These are phyloP conservation scores for Neogobius melanostomus DNA, from an alignment of 2,113 vertebrate species.

Conservation along the genomic window DNA sequence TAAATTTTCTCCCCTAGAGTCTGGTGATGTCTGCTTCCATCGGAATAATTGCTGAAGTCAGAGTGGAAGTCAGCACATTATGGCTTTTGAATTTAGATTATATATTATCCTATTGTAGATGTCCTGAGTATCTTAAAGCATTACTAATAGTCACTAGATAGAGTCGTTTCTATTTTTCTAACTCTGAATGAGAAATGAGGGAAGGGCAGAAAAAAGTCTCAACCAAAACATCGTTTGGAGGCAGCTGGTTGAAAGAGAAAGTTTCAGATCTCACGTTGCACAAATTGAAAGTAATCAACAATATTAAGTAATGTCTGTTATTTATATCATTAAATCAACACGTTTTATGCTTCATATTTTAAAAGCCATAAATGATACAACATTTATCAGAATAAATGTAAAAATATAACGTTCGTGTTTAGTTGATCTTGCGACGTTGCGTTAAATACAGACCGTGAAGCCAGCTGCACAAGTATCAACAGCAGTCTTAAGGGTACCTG, in stretches of 20 bases:
- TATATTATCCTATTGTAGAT: slow-evolving; percentile 25
- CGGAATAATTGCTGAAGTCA: slow-evolving; percentile 27
- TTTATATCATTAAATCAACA: too few species aligned
- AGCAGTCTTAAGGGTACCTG: neutral
- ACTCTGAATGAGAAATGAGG: slow-evolving; percentile 10
- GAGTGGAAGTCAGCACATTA: slow-evolving; percentile 16
- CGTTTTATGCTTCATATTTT: neutral
- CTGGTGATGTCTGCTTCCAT: neutral
- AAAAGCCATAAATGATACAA: too few species aligned
- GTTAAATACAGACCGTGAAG: neutral
- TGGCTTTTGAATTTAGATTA: slow-evolving; percentile 33
- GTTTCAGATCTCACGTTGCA: neutral
- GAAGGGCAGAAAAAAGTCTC: neutral
- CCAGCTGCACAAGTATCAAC: neutral
- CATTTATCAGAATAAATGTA: neutral
- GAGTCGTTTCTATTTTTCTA: slow-evolving; percentile 9
- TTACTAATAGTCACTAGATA: slow-evolving; percentile 3
- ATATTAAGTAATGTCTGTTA: too few species aligned
- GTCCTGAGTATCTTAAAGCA: slow-evolving; percentile 6
- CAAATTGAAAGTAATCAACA: neutral
- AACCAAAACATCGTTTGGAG: neutral
- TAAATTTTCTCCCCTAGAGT: slow-evolving; percentile 6
- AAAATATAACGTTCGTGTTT: too few species aligned
- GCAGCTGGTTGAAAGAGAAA: neutral
- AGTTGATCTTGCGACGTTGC: too few species aligned